These are phyloP conservation scores for Macrostomum cliftonense DNA, from an alignment of 2,888 invertebrate genomes.

Conservation along the genomic window DNA sequence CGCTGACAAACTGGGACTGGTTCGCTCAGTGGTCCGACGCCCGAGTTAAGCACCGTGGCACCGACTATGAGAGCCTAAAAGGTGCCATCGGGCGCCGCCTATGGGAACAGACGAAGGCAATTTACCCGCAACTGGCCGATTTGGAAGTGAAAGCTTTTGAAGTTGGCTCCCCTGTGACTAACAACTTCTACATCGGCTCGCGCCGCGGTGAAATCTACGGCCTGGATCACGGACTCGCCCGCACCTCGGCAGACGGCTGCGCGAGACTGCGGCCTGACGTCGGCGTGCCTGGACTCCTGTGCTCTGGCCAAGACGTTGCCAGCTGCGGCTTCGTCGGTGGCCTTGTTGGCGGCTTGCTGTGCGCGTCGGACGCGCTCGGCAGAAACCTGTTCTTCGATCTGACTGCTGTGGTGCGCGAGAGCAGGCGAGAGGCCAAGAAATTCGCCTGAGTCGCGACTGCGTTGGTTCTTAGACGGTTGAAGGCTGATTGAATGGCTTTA, in stretches of 20 bases:
- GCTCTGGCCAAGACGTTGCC: conserved; percentile 33
- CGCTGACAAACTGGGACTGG: conserved; percentile 27
- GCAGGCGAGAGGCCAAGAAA: neutral
- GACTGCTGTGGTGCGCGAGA: too few relatives aligned
- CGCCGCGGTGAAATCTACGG: conserved; percentile 28
- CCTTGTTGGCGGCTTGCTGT: conserved; percentile 23
- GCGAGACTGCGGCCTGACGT: conserved; percentile 26
- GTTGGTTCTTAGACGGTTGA: too few relatives aligned
- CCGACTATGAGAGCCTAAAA: conserved; percentile 29
- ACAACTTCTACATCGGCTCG: conserved; percentile 24
- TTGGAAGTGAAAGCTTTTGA: conserved; percentile 25
- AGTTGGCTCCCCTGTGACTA: conserved; percentile 25
- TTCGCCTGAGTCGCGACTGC: too few relatives aligned
- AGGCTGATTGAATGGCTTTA: too few relatives aligned
- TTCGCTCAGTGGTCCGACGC: conserved; percentile 25
- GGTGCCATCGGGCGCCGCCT: conserved; percentile 21
- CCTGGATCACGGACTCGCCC: conserved; percentile 19
- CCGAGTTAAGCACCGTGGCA: conserved; percentile 26
- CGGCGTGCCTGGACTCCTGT: conserved; percentile 30
- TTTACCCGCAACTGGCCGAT: conserved; percentile 28
- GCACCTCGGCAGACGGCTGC: conserved; percentile 21
- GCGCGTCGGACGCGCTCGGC: conserved; percentile 15
- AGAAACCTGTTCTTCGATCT: too few relatives aligned
- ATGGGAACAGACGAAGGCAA: conserved; percentile 20
- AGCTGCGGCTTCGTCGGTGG: conserved; percentile 29